Evolutionary conservation across 2,888 invertebrate species (phyloP), one percentile per base, ranked within the genome.

Genomic region (Tinea pellionella): DNA sequence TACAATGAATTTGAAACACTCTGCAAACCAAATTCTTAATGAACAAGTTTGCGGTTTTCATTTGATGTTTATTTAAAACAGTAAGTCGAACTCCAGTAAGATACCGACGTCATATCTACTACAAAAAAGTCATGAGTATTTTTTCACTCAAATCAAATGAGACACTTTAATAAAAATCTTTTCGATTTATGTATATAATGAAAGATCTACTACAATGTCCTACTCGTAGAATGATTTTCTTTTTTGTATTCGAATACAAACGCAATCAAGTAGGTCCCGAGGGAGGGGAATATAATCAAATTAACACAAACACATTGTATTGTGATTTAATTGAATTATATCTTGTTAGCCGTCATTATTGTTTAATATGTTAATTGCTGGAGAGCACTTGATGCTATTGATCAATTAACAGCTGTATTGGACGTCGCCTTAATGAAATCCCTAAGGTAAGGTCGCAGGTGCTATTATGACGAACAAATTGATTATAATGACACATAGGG

Each of bases 11-110:
- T 61, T 12, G 42, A 57, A 57, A 41, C 42, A 4, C 47, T 59
- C n/a, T 19, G 47, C 13, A 58, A 53, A 61, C 61, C 60, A 56
- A 59, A 60, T 60, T 58, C 62, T 61, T 62, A 57, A 57, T 57
- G 29, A 57, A 57, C 2, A 57, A 55, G 15, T 13, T 32, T 3
- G 11, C 29, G 4, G 24, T 24, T 24, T 24, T 24, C 3, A 3
- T 24, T 24, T 24, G 24, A 2, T 24, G 24, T 24, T 6, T 24
- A n/a, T n/a, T n/a, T n/a, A n/a, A n/a, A n/a, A n/a, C n/a, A n/a
- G n/a, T n/a, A n/a, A n/a, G n/a, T n/a, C 24, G 24, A 6, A 24
- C 24, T 24, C 24, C 24, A 24, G 24, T 24, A 24, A n/a, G n/a
- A n/a, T n/a, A n/a, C n/a, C n/a, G n/a, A n/a, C n/a, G n/a, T n/a